A percentile compares a stretch with the other conserved stretches of the same genome.
These are phyloP conservation scores for Myripristis murdjan DNA, from an alignment of 2,797 vertebrate genomes.

Conservation along the genomic window DNA sequence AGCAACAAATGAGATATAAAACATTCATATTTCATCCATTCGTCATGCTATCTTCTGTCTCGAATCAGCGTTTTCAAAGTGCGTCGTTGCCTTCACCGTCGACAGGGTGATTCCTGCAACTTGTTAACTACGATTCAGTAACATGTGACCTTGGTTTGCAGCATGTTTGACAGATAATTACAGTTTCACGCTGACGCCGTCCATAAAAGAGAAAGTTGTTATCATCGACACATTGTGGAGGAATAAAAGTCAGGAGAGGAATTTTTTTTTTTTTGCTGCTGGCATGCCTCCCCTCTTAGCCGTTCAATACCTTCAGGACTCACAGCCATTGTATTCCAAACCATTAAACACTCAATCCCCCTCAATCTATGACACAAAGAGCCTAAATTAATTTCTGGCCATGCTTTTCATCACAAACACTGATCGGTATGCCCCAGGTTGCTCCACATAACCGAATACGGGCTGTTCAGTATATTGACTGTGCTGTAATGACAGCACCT, in stretches of 20 bases:
- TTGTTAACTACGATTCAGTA: slow-evolving; percentile 32
- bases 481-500: slow-evolving; percentile 49
- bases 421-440: slow-evolving; percentile 44
- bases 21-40: too few species aligned
- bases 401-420: slow-evolving; percentile 26
- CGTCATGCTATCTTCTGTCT: slow-evolving; percentile 28
- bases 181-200: slow-evolving; percentile 29
- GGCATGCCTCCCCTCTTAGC: slow-evolving; percentile 23
- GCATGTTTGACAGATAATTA: slow-evolving; percentile 48
- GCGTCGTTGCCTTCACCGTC: slow-evolving; percentile 10
- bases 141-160: slow-evolving; percentile 49
- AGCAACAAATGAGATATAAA: neutral
- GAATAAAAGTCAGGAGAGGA: slow-evolving; percentile 22
- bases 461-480: slow-evolving; percentile 46
- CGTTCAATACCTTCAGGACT: slow-evolving; percentile 31
- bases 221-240: slow-evolving; percentile 43
- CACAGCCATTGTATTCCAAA: slow-evolving; percentile 34
- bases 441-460: slow-evolving; percentile 12
- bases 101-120: slow-evolving; percentile 29
- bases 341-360: slow-evolving; percentile 28
- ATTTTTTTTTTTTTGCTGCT: neutral
- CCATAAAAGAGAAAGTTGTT: slow-evolving; percentile 39
- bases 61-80: slow-evolving; percentile 29
- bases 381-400: slow-evolving; percentile 39
- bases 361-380: slow-evolving; percentile 34